Evolutionary conservation across 2,888 invertebrate genomes (phyloP).

Genomic region (Sarcophaga variegata): DNA sequence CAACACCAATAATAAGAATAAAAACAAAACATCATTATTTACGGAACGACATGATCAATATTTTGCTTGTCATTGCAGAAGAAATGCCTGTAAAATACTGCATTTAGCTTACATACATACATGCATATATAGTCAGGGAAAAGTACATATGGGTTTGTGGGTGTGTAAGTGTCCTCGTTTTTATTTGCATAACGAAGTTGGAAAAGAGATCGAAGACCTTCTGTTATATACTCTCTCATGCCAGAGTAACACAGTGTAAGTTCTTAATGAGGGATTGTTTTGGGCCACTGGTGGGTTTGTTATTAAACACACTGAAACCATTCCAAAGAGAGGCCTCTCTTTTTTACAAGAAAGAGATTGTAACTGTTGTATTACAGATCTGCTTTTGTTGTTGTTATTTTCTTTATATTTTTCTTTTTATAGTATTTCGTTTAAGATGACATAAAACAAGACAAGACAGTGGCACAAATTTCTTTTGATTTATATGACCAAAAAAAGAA

Average conservation of each 20-base stretch:
- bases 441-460: slow-evolving; percentile 21
- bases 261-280: neutral
- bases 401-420: neutral
- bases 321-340: neutral
- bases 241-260: neutral
- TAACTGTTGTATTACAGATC: neutral
- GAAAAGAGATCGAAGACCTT: neutral
- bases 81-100: neutral
- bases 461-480: slow-evolving; percentile 16
- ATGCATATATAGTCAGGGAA: too few relatives aligned
- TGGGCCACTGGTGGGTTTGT: neutral
- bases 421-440: neutral
- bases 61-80: neutral
- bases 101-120: too few relatives aligned
- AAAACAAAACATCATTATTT: slow-evolving; percentile 20
- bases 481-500: neutral
- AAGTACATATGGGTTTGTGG: neutral
- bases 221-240: neutral
- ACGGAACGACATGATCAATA: neutral
- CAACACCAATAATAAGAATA: neutral
- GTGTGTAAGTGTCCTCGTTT: neutral
- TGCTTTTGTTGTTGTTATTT: neutral
- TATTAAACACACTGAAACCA: neutral
- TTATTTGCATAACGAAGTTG: neutral
- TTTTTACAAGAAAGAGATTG: neutral